Evolutionary conservation across 2,888 invertebrate genomes (phyloP).

Genomic region (Erebia aethiops): DNA sequence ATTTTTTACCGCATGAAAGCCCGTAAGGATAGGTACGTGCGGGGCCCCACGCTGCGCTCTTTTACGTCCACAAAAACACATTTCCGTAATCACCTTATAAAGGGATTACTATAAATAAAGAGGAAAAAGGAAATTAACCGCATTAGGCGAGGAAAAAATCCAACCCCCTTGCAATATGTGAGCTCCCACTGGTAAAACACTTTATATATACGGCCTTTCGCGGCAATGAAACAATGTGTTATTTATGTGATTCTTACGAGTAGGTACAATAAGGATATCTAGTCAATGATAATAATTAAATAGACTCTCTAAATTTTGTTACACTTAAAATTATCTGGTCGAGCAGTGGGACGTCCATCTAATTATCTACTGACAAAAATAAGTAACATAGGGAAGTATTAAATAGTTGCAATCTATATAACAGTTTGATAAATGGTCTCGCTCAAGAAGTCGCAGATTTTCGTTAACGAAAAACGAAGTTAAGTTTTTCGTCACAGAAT

Average conservation of each 20-base stretch:
- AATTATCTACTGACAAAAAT: too few relatives aligned
- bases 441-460: too few relatives aligned
- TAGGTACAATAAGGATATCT: background rate
- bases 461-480: too few relatives aligned
- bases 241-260: constrained; percentile 38
- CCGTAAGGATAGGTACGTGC: constrained; percentile 56
- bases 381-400: too few relatives aligned
- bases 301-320: background rate
- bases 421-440: too few relatives aligned
- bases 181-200: constrained; percentile 80
- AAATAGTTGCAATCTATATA: too few relatives aligned
- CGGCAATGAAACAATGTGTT: constrained; percentile 77
- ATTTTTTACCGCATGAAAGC: constrained; percentile 53
- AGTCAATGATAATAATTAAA: background rate
- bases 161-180: constrained; percentile 80
- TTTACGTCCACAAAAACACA: constrained; percentile 82
- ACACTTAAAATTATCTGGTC: too few relatives aligned
- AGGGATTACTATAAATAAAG: constrained; percentile 84
- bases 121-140: constrained; percentile 83
- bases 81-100: constrained; percentile 84
- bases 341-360: too few relatives aligned
- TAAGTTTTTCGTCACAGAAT: too few relatives aligned
- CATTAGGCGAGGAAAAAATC: constrained; percentile 79
- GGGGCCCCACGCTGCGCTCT: constrained; percentile 77
- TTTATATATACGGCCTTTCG: constrained; percentile 65